phyloP scores from a whole-genome alignment of 2,797 vertebrate species.

The Sarcophilus harrisii region DNA sequence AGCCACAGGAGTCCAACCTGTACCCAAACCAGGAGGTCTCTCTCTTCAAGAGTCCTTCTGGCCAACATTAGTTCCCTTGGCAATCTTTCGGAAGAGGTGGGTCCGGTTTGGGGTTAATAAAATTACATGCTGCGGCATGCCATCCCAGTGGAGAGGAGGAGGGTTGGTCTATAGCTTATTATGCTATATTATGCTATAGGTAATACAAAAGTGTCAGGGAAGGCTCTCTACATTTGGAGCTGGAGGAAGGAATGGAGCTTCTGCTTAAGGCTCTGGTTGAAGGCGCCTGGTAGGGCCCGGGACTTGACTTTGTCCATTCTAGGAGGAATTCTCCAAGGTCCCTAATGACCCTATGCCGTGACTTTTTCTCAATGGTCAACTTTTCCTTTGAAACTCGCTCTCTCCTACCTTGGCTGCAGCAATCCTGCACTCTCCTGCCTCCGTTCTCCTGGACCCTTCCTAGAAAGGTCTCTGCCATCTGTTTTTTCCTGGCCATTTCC shows the following conservation, averaged over 20 bases:
- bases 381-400: neutral
- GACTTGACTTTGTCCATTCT: neutral
- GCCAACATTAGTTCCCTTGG: neutral
- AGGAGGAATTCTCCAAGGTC: neutral
- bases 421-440: neutral
- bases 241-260: neutral
- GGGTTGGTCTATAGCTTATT: no score
- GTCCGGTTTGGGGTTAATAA: neutral
- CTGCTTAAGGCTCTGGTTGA: neutral
- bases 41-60: neutral
- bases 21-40: neutral
- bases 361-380: neutral
- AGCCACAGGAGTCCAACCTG: neutral
- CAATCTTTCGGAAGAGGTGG: neutral
- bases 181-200: no score
- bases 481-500: neutral
- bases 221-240: no score
- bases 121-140: neutral
- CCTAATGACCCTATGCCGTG: neutral
- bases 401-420: neutral
- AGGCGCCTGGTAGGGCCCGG: no score
- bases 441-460: neutral
- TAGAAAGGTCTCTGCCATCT: neutral
- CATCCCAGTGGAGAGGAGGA: no score
- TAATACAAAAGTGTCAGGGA: no score